These are phyloP conservation scores for Aptenodytes forsteri DNA, from an alignment of 2,113 vertebrate genomes.

Conservation along the genomic window DNA sequence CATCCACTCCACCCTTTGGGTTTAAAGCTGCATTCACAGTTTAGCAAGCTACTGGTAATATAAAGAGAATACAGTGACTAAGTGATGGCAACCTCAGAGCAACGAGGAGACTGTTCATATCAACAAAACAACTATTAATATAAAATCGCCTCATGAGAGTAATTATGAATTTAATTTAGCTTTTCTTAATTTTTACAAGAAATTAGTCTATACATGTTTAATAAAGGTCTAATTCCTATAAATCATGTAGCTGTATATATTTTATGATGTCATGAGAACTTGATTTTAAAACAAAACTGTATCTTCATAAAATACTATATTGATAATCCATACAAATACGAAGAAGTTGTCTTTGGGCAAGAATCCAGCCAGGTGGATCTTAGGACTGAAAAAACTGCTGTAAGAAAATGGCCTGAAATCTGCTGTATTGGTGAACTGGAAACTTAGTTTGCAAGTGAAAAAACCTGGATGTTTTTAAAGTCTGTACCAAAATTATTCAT, in stretches of 20 bases:
- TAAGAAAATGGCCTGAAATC: neutral
- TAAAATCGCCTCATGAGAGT: neutral
- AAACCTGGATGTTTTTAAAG: accelerated
- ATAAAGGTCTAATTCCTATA: neutral
- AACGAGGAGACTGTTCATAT: neutral
- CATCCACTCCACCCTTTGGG: neutral
- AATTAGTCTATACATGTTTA: neutral
- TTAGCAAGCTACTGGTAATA: neutral
- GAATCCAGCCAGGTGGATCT: neutral
- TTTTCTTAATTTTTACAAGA: conserved; percentile 7
- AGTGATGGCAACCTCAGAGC: neutral
- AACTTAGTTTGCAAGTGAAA: neutral
- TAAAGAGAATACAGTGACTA: neutral
- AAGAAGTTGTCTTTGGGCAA: neutral
- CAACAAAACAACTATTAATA: neutral
- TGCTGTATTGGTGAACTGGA: neutral
- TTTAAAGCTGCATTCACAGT: neutral
- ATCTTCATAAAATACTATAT: neutral
- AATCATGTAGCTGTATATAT: neutral
- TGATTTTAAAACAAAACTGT: neutral
- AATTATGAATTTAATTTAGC: conserved; percentile 38
- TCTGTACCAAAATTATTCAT: neutral
- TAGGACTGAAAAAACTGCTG: neutral
- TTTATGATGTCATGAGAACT: neutral
- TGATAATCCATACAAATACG: neutral